phyloP scores from a whole-genome alignment of 2,888 invertebrate genomes.

The Catocala nupta region DNA sequence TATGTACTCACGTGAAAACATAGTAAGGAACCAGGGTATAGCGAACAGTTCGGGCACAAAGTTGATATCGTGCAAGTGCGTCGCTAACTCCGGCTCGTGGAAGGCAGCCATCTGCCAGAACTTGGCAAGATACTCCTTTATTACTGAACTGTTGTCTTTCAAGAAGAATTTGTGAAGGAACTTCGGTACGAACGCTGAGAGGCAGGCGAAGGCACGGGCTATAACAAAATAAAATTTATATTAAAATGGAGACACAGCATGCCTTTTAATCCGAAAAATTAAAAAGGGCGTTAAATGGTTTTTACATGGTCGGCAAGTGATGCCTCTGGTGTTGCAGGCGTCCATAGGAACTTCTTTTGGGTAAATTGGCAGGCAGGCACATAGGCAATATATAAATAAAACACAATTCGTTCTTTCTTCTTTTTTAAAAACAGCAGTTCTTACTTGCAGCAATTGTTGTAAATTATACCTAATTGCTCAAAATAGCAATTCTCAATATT shows the following conservation, averaged over 20 bases:
- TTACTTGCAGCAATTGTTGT: too few relatives aligned
- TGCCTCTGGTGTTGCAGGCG: too few relatives aligned
- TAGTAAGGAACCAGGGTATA: constrained; percentile 99
- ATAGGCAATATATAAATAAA: too few relatives aligned
- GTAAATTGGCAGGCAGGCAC: too few relatives aligned
- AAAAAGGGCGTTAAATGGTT: too few relatives aligned
- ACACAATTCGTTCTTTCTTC: too few relatives aligned
- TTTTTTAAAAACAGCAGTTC: too few relatives aligned
- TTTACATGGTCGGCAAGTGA: too few relatives aligned
- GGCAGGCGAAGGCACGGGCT: constrained; percentile 98
- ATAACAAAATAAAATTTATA: constrained; percentile 55
- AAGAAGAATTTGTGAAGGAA: constrained; percentile 99
- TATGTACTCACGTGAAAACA: constrained; percentile 96
- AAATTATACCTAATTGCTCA: too few relatives aligned
- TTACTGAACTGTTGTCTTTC: constrained; percentile 98
- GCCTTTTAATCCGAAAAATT: too few relatives aligned
- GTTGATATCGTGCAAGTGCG: constrained; percentile 96
- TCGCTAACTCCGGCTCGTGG: constrained; percentile 96
- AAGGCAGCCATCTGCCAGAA: constrained; percentile 98
- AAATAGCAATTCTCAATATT: too few relatives aligned
- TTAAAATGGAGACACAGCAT: background rate
- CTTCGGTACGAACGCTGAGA: constrained; percentile 98
- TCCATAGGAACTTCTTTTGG: too few relatives aligned
- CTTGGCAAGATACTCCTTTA: constrained; percentile 98
- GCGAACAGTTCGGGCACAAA: constrained; percentile 99